These are phyloP conservation scores for Bombus fervidus DNA, from an alignment of 1,140 invertebrate genomes.

Conservation along the genomic window DNA sequence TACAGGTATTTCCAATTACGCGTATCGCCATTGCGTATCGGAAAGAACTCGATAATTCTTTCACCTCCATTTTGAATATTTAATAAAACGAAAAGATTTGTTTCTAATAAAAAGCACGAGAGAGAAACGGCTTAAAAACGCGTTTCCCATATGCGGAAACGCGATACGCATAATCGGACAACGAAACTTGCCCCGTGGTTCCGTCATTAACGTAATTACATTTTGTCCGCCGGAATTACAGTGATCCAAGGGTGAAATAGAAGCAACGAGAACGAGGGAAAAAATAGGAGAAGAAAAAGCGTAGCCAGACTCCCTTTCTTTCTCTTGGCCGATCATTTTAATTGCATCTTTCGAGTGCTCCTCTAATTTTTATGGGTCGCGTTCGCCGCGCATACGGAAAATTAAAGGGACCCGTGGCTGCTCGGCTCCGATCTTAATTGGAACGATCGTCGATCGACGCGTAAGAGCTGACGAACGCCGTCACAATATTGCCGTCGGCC, in stretches of 20 bases:
- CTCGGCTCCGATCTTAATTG: conserved; percentile 52
- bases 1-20: conserved; percentile 1
- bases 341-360: conserved; percentile 32
- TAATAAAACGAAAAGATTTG: not conserved
- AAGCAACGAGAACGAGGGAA: not conserved
- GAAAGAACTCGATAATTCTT: not conserved
- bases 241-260: conserved; percentile 16
- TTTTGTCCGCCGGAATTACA: conserved; percentile 32
- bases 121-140: too few species aligned
- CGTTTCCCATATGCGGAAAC: not conserved
- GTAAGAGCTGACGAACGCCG: conserved; percentile 29
- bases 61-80: not conserved
- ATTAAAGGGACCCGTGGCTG: conserved; percentile 33
- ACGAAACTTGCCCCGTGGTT: conserved; percentile 25
- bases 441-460: conserved; percentile 49
- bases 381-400: conserved; percentile 32
- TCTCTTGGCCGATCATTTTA: conserved; percentile 34
- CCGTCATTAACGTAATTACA: conserved; percentile 30
- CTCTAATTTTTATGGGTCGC: conserved; percentile 40
- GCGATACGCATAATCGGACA: conserved; percentile 20
- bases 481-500: conserved; percentile 38
- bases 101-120: not conserved
- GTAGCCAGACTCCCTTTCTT: not conserved
- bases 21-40: not conserved
- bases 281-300: not conserved